These are phyloP conservation scores for Potamilus streckersoni DNA, from an alignment of 1,140 invertebrate genomes.

Conservation along the genomic window DNA sequence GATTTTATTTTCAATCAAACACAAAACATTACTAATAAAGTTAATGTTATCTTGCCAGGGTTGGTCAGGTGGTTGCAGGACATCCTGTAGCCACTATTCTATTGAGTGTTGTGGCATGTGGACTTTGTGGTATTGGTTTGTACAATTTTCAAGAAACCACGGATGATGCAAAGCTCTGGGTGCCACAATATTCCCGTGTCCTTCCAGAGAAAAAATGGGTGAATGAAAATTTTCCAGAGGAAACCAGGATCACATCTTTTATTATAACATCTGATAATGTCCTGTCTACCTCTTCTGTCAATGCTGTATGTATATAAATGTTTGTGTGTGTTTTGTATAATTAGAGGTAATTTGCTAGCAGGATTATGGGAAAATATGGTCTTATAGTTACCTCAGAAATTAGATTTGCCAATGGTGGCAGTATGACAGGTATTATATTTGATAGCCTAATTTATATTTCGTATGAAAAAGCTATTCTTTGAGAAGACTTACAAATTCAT, in stretches of 20 bases:
- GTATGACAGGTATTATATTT: too few relatives aligned
- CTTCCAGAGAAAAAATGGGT: constrained; percentile 47
- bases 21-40: too few relatives aligned
- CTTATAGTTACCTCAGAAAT: too few relatives aligned
- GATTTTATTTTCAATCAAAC: too few relatives aligned
- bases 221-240: constrained; percentile 38
- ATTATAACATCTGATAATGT: constrained; percentile 35
- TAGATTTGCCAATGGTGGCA: too few relatives aligned
- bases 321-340: too few relatives aligned
- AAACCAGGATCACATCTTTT: constrained; percentile 38
- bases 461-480: too few relatives aligned
- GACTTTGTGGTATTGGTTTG: constrained; percentile 47
- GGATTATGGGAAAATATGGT: too few relatives aligned
- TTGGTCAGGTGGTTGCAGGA: constrained; percentile 45
- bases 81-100: constrained; percentile 45
- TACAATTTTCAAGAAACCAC: constrained; percentile 40
- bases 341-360: too few relatives aligned
- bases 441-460: too few relatives aligned
- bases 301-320: constrained; percentile 35
- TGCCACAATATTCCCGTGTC: constrained; percentile 38
- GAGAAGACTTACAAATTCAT: too few relatives aligned
- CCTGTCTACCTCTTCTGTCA: constrained; percentile 33
- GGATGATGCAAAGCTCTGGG: constrained; percentile 47
- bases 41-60: constrained; percentile 18
- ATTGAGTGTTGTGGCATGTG: constrained; percentile 35